Evolutionary conservation across 2,888 invertebrate genomes (phyloP).

Genomic region (Nomada hirtipes): DNA sequence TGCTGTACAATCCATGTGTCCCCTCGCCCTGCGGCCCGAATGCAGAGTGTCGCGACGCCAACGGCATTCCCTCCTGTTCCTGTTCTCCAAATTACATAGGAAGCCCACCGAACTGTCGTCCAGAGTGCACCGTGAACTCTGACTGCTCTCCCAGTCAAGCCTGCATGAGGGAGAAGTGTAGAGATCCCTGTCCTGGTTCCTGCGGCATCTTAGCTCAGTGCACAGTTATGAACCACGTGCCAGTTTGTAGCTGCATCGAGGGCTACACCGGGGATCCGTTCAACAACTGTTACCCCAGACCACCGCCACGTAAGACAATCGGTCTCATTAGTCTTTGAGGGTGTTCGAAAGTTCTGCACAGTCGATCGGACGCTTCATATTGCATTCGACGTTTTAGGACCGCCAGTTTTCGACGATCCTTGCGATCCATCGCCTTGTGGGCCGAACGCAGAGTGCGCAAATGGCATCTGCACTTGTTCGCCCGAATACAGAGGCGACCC

Average conservation of each 20-base stretch:
- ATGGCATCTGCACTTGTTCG: constrained; percentile 90
- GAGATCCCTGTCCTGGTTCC: constrained; percentile 90
- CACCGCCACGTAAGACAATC: constrained; percentile 51
- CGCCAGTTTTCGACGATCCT: constrained; percentile 84
- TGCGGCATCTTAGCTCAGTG: constrained; percentile 91
- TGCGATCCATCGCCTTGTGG: constrained; percentile 92
- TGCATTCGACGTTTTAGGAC: constrained; percentile 10
- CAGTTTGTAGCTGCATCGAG: constrained; percentile 91
- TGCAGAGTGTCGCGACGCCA: constrained; percentile 88
- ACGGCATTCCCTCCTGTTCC: constrained; percentile 89
- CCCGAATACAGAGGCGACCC: constrained; percentile 92
- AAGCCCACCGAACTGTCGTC: constrained; percentile 90
- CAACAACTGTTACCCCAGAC: constrained; percentile 86
- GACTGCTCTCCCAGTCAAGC: constrained; percentile 89
- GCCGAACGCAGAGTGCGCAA: constrained; percentile 89
- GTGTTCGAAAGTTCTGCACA: too few species aligned
- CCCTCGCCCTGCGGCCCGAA: constrained; percentile 92
- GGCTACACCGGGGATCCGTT: constrained; percentile 94
- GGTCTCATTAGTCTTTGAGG: neutral
- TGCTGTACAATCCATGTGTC: constrained; percentile 90
- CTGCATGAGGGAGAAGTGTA: constrained; percentile 92
- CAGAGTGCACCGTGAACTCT: constrained; percentile 89
- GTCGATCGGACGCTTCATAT: neutral
- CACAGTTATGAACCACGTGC: constrained; percentile 92
- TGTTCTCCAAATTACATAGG: constrained; percentile 90